phyloP scores from a whole-genome alignment of 2,888 invertebrate genomes.

The Polydesmus complanatus region DNA sequence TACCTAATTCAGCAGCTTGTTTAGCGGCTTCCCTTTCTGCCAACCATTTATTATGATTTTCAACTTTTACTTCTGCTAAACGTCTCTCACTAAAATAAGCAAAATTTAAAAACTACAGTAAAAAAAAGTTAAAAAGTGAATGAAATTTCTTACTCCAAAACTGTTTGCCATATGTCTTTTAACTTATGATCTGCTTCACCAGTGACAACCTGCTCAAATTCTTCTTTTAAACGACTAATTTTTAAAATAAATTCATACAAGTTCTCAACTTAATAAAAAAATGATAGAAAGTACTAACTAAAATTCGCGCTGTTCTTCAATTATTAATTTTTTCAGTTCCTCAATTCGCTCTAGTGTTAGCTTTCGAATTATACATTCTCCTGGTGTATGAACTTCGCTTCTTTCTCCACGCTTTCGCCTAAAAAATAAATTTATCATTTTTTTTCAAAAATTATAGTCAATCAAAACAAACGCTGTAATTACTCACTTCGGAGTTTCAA shows the following conservation, averaged over 20 bases:
- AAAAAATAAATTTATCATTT: constrained; percentile 14
- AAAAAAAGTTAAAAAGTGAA: background rate
- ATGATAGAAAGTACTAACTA: constrained; percentile 28
- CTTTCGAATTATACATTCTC: constrained; percentile 60
- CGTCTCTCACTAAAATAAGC: constrained; percentile 41
- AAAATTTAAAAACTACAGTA: background rate
- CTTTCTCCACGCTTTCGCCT: constrained; percentile 46
- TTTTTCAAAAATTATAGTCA: background rate
- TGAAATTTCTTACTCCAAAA: constrained; percentile 48
- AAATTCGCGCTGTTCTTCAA: constrained; percentile 58
- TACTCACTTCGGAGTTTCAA: constrained; percentile 67
- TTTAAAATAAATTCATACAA: background rate
- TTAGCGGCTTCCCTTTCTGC: constrained; percentile 43
- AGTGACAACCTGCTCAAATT: constrained; percentile 42
- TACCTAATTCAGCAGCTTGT: constrained; percentile 12
- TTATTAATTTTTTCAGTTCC: constrained; percentile 57
- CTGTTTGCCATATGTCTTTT: constrained; percentile 54
- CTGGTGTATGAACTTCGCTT: constrained; percentile 54
- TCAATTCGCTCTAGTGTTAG: constrained; percentile 58
- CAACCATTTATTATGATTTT: constrained; percentile 46
- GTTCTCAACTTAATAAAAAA: background rate
- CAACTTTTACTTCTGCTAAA: constrained; percentile 51
- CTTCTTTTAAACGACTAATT: constrained; percentile 46
- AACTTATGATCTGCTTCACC: constrained; percentile 56
- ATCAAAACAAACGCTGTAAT: constrained; percentile 3